Conservation (phyloP, 2,113 vertebrate species). For the Calyptommatus sinebrachiatus region DNA sequence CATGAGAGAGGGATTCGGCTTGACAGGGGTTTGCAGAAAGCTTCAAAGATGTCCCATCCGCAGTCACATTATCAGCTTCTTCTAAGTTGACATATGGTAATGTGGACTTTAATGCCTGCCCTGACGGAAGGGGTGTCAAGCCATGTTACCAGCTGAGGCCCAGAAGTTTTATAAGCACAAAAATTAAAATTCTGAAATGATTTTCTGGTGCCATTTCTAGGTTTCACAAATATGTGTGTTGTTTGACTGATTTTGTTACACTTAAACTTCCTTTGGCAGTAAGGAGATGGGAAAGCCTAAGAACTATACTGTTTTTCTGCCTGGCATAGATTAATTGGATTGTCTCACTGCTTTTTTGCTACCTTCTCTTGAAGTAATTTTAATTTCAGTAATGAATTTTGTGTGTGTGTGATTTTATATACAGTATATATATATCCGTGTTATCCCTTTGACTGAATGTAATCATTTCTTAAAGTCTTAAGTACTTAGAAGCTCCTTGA, state of each 20-base stretch:
- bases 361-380: slow-evolving; percentile 66
- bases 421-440: slow-evolving; percentile 41
- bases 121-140: slow-evolving; percentile 41
- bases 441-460: slow-evolving; percentile 66
- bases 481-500: slow-evolving; percentile 64
- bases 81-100: slow-evolving; percentile 59
- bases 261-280: slow-evolving; percentile 29
- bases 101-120: slow-evolving; percentile 57
- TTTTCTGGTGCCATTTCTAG: slow-evolving; percentile 38
- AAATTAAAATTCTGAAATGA: slow-evolving; percentile 48
- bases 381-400: slow-evolving; percentile 64
- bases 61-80: slow-evolving; percentile 59
- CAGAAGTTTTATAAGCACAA: slow-evolving; percentile 38
- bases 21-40: slow-evolving; percentile 60
- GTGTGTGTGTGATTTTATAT: slow-evolving; percentile 31
- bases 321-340: slow-evolving; percentile 53
- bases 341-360: slow-evolving; percentile 62
- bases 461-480: slow-evolving; percentile 65
- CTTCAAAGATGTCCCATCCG: slow-evolving; percentile 58
- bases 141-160: slow-evolving; percentile 53
- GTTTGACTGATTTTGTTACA: not conserved
- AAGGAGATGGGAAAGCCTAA: not conserved
- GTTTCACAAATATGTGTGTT: not conserved
- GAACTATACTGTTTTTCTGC: slow-evolving; percentile 22
- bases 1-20: slow-evolving; percentile 41